Conservation (phyloP, 1,140 invertebrate genomes). For the Zeugodacus cucurbitae region DNA sequence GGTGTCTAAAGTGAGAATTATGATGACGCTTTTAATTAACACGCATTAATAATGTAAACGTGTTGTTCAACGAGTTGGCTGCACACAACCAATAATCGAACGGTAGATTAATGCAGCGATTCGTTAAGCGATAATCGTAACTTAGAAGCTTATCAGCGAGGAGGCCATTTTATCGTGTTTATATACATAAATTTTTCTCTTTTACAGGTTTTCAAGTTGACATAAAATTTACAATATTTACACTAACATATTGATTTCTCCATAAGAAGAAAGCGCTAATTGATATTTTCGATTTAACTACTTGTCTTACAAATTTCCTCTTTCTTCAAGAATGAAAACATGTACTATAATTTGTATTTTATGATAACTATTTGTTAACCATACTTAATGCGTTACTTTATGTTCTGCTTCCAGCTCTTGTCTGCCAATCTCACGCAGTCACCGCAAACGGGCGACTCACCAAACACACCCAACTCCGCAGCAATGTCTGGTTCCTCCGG, state of each 20-base stretch:
- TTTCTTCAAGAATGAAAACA: neutral
- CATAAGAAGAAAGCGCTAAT: neutral
- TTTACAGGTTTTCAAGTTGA: neutral
- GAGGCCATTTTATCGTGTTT: neutral
- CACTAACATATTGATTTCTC: neutral
- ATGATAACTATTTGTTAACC: neutral
- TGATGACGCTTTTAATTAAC: slow-evolving; percentile 53
- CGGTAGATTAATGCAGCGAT: neutral
- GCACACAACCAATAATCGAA: neutral
- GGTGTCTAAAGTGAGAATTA: slow-evolving; percentile 49
- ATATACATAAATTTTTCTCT: neutral
- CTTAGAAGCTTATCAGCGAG: slow-evolving; percentile 22
- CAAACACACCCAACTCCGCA: slow-evolving; percentile 18
- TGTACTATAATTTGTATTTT: neutral
- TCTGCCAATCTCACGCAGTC: slow-evolving; percentile 41
- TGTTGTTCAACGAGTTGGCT: neutral
- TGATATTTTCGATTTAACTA: neutral
- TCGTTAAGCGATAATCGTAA: slow-evolving; percentile 41
- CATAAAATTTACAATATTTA: neutral
- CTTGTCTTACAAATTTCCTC: neutral
- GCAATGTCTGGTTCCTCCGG: slow-evolving; percentile 2
- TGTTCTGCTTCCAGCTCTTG: slow-evolving; percentile 32
- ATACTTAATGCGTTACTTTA: neutral
- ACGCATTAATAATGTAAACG: slow-evolving; percentile 61
- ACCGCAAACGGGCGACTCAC: slow-evolving; percentile 41